Base-by-base conservation (phyloP, 2,888 invertebrate genomes). In the Oligia latruncula region DNA sequence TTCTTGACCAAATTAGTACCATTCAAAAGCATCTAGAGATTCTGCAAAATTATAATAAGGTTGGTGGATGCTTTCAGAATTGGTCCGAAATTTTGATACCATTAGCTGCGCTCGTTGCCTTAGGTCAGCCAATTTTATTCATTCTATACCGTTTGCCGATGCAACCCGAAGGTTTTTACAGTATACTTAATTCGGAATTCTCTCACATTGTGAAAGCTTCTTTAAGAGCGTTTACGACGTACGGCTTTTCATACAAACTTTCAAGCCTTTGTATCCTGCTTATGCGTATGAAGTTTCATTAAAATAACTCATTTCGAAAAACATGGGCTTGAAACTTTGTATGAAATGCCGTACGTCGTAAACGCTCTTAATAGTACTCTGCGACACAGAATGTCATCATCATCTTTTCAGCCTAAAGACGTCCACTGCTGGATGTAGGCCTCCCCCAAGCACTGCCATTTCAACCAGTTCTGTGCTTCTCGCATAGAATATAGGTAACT, bases 71-170 rank as follows among this genome's bases (percentile, higher is more conserved):
- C 58, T 78, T 79, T 60, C 23, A 43, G 60, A 60, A 35, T n/a
- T 20, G n/a, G 60, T 43, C 29, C n/a, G 11, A 67, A 49, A 17
- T 52, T 64, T 64, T 73, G 60, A 40, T 55, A 2, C 35, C 46
- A 46, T 62, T 68, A 46, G n/a, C 55, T 60, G 73, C 20, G 15
- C 73, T 46, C 15, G 55, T n/a, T 73, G 35, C 46, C n/a, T 58
- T 55, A 58, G 40, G 49, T 72, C 66, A 52, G 58, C 20, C 23
- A 52, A 17, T 79, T 80, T 80, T 46, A 80, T 73, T 46, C 20
- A 4, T 35, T 64, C 62, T 23, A 8, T 43, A 49, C 23, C 35
- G 29, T 64, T 78, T 55, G 43, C 55, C 46, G 55, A 55, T 71
- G 70, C 55, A 71, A 64, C 17, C 23, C 46, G 17, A 23, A 70